A percentile compares a stretch with the other conserved stretches of the same genome.
Conservation (phyloP, 2,113 vertebrate genomes). For the Zootoca vivipara region DNA sequence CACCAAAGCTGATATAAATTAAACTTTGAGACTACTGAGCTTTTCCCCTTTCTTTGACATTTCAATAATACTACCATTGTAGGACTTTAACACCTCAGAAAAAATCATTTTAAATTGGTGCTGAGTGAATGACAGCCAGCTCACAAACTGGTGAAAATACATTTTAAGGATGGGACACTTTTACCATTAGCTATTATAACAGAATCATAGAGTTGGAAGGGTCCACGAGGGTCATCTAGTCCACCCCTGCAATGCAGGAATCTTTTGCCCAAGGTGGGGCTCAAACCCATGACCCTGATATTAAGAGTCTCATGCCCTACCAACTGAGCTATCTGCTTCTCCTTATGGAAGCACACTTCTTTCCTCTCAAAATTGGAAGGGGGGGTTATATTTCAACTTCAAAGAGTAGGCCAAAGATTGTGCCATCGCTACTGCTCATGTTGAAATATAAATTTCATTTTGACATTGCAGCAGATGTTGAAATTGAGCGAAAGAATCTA, state of each 20-base stretch:
- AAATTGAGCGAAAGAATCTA: no score
- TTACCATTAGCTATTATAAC: background rate
- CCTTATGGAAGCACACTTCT: background rate
- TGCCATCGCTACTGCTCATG: background rate
- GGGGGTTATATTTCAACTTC: background rate
- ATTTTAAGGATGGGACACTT: background rate
- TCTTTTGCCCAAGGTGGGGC: no score
- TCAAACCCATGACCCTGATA: no score
- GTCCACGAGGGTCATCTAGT: no score
- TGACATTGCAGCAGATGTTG: background rate
- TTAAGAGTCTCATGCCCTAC: no score
- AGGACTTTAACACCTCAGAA: background rate
- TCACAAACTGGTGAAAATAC: background rate
- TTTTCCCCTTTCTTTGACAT: no score
- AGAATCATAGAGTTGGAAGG: no score
- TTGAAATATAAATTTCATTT: background rate
- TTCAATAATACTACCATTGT: background rate
- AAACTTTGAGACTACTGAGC: background rate
- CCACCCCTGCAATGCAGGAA: no score
- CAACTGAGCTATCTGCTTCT: background rate
- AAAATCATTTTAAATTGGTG: background rate
- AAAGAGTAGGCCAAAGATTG: background rate
- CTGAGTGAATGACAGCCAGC: background rate
- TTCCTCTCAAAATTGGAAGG: background rate
- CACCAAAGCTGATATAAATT: background rate